Conservation (phyloP, 2,113 vertebrate genomes). For the Raja brachyura region DNA sequence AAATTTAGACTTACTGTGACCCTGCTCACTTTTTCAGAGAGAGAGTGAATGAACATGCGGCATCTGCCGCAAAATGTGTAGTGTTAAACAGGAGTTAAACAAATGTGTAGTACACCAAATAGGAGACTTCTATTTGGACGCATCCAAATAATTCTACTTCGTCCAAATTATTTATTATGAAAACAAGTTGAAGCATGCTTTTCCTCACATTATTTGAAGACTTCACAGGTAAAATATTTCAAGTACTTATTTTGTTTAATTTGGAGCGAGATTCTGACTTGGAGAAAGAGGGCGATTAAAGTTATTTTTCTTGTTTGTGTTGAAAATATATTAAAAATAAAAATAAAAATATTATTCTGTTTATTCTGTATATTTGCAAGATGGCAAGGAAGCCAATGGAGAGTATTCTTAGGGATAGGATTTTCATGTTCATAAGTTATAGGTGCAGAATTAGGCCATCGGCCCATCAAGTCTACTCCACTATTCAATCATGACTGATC, state of each 20-base stretch:
- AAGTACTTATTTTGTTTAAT: neutral
- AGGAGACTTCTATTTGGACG: neutral
- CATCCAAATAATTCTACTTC: neutral
- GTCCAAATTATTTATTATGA: neutral
- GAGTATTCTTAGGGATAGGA: no score
- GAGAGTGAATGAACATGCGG: neutral
- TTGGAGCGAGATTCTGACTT: neutral
- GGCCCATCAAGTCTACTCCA: no score
- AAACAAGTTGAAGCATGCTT: neutral
- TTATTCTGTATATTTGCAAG: neutral
- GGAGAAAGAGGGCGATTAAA: neutral
- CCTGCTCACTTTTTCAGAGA: neutral
- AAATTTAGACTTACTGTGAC: neutral
- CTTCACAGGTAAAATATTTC: neutral
- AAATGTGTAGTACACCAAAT: no score
- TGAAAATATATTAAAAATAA: neutral
- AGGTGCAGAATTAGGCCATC: no score
- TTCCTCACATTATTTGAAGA: neutral
- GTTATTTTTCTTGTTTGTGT: neutral
- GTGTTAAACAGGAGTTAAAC: neutral
- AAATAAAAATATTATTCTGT: neutral
- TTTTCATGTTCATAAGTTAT: no score
- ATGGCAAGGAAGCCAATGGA: neutral
- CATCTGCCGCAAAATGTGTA: neutral
- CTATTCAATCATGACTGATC: no score